These are phyloP conservation scores for Litoditis marina DNA, from an alignment of 2,888 invertebrate species.

Conservation along the genomic window DNA sequence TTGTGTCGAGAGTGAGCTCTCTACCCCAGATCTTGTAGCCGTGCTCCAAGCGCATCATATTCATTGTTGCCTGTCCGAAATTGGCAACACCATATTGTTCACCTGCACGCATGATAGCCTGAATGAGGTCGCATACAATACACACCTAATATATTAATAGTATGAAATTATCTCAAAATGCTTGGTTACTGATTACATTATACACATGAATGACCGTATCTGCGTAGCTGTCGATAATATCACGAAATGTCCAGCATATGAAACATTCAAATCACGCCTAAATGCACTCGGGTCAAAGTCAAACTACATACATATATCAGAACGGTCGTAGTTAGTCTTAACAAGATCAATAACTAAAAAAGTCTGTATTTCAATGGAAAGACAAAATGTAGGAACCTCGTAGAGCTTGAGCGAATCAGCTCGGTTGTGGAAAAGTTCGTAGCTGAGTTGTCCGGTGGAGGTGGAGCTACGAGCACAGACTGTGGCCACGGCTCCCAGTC, in stretches of 20 bases:
- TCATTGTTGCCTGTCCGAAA: conserved; percentile 64
- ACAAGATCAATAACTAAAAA: no score
- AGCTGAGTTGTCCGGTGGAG: conserved; percentile 64
- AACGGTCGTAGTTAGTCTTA: no score
- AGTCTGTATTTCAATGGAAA: not conserved
- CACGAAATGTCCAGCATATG: no score
- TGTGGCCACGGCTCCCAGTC: conserved; percentile 55
- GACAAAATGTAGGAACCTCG: conserved; percentile 27
- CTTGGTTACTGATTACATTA: no score
- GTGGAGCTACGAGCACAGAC: conserved; percentile 48
- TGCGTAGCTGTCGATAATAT: no score
- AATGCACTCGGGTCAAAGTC: no score
- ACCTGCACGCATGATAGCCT: conserved; percentile 61
- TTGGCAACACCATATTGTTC: conserved; percentile 61
- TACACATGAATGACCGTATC: no score
- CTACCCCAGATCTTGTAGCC: conserved; percentile 57
- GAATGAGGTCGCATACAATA: no score
- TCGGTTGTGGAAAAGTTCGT: conserved; percentile 64
- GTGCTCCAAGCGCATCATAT: conserved; percentile 64
- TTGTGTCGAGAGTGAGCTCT: conserved; percentile 64
- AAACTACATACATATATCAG: no score
- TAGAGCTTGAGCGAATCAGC: conserved; percentile 62
- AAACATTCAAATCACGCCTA: no score
- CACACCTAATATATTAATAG: no score
- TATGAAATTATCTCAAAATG: no score